These are phyloP conservation scores for Parnassius apollo DNA, from an alignment of 2,888 invertebrate species.

Conservation along the genomic window DNA sequence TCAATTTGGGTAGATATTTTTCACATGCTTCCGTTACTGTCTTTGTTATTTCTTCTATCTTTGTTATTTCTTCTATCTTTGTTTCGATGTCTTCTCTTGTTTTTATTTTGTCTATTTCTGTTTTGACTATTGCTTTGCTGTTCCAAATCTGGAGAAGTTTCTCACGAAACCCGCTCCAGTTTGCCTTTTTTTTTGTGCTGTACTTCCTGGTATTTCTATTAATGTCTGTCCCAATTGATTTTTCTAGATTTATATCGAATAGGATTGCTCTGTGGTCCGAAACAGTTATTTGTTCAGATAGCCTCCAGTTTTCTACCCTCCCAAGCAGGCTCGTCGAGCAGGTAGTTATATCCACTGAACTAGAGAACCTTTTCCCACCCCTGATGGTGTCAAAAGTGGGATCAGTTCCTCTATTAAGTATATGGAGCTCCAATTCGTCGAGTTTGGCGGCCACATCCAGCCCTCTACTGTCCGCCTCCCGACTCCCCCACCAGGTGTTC, in stretches of 20 bases:
- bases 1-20: no score
- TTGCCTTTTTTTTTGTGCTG: no score
- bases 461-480: background rate
- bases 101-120: no score
- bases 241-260: background rate
- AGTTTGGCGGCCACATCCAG: background rate
- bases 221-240: no score
- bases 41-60: no score
- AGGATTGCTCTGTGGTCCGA: background rate
- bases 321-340: background rate
- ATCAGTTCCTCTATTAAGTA: background rate
- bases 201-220: constrained; percentile 1
- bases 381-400: background rate
- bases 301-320: background rate
- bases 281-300: background rate
- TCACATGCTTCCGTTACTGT: no score
- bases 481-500: no score
- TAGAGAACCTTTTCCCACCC: background rate
- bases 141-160: no score
- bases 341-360: background rate
- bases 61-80: no score
- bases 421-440: background rate
- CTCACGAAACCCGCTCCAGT: no score
- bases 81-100: no score
- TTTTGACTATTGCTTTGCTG: no score